phyloP scores from a whole-genome alignment of 2,113 vertebrate species.

The Mormyrus lacerda region DNA sequence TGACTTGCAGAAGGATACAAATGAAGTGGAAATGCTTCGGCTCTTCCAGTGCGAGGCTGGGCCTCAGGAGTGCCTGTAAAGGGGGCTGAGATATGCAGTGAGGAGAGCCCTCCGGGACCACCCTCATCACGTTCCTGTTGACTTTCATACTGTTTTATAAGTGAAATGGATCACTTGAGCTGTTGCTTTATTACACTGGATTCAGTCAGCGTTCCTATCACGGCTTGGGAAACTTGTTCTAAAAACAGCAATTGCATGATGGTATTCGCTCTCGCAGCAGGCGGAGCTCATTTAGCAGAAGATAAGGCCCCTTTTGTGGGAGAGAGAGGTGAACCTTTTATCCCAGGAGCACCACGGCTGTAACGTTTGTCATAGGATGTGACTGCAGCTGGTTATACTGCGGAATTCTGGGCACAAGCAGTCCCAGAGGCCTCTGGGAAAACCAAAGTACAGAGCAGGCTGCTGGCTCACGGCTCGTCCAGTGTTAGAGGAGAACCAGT shows the following conservation, averaged over 20 bases:
- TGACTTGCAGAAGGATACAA: conserved; percentile 24
- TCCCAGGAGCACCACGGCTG: neutral
- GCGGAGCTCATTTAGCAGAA: neutral
- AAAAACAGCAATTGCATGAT: neutral
- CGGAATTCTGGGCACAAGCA: neutral
- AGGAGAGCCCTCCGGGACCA: neutral
- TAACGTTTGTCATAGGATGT: neutral
- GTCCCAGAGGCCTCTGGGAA: neutral
- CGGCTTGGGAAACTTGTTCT: conserved; percentile 2
- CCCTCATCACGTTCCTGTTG: neutral
- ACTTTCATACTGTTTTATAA: neutral
- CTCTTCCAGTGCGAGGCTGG: conserved; percentile 8
- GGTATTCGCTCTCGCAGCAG: neutral
- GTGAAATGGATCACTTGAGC: conserved; percentile 6
- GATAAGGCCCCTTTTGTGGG: neutral
- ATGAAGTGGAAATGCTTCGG: conserved; percentile 26
- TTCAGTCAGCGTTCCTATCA: neutral
- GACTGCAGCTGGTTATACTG: neutral
- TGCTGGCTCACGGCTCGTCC: neutral
- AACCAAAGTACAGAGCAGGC: neutral
- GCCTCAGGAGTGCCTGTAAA: conserved; percentile 5
- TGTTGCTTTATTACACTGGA: neutral
- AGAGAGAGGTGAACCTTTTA: neutral
- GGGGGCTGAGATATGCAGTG: conserved; percentile 9
- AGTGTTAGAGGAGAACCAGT: neutral